Percentiles rank a stretch among this genome's conserved stretches.
Evolutionary conservation across 1,140 invertebrate genomes (phyloP).

Genomic region (Chironomus tepperi): DNA sequence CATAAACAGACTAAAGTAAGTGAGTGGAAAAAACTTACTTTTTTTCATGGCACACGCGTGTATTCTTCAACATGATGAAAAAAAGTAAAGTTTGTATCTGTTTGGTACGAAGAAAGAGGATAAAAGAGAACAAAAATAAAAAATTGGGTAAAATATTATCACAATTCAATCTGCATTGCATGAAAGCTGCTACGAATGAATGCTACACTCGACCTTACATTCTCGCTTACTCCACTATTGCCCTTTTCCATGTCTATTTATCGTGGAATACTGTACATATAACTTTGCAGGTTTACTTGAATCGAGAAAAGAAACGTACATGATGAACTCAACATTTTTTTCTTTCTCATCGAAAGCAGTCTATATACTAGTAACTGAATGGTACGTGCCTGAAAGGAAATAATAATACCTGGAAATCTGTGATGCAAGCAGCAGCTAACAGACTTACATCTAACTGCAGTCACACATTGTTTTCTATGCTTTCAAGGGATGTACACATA

Average conservation of each 20-base stretch:
- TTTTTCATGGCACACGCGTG: background rate
- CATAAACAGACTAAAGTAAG: background rate
- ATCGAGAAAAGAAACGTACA: background rate
- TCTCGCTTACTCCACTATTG: background rate
- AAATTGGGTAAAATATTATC: too few relatives aligned
- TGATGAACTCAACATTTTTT: background rate
- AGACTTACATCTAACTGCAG: background rate
- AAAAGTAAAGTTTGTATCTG: too few relatives aligned
- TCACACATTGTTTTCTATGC: background rate
- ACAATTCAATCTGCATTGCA: too few relatives aligned
- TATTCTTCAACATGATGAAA: background rate
- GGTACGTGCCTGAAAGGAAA: background rate
- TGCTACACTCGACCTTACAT: too few relatives aligned
- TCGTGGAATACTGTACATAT: background rate
- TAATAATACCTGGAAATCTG: background rate
- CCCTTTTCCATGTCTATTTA: conserved; percentile 2
- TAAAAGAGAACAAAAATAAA: too few relatives aligned
- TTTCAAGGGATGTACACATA: background rate
- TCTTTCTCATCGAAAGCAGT: background rate
- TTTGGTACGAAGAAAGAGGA: too few relatives aligned
- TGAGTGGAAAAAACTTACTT: background rate
- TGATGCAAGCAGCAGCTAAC: background rate
- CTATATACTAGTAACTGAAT: background rate
- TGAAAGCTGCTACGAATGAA: too few relatives aligned
- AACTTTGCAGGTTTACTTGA: background rate